phyloP scores from a whole-genome alignment of 1,140 invertebrate species.

The Pygmarrhopalites habei region DNA sequence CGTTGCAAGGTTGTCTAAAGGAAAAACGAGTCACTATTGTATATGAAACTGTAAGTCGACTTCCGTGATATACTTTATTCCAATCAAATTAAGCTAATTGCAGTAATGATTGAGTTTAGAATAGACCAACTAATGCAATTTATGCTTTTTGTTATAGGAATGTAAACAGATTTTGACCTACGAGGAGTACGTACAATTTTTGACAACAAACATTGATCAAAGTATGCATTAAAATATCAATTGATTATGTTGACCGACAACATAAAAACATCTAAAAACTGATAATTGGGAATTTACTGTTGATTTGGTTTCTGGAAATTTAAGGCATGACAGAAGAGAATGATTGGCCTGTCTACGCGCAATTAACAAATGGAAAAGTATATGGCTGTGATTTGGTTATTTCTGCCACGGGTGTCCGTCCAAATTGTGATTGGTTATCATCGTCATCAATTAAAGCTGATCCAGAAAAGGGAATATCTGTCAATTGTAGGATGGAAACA shows the following conservation, averaged over 20 bases:
- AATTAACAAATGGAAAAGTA: slow-evolving; percentile 65
- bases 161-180: slow-evolving; percentile 16
- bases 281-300: too few relatives aligned
- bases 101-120: too few relatives aligned
- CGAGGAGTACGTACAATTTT: slow-evolving; percentile 11
- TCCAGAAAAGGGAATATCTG: slow-evolving; percentile 64
- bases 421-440: slow-evolving; percentile 53
- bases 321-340: slow-evolving; percentile 43
- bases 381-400: slow-evolving; percentile 85
- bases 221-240: too few relatives aligned
- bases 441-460: slow-evolving; percentile 44
- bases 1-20: slow-evolving; percentile 51
- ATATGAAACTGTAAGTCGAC: too few relatives aligned
- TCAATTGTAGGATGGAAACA: slow-evolving; percentile 82
- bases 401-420: slow-evolving; percentile 88
- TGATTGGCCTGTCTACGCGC: slow-evolving; percentile 63
- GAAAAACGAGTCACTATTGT: slow-evolving; percentile 48
- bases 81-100: too few relatives aligned
- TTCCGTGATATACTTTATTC: too few relatives aligned
- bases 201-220: background rate
- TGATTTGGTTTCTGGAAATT: too few relatives aligned
- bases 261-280: too few relatives aligned
- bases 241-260: too few relatives aligned
- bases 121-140: too few relatives aligned
- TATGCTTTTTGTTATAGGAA: too few relatives aligned